phyloP scores from a whole-genome alignment of 2,113 vertebrate species.

The Tylochromis polylepis region DNA sequence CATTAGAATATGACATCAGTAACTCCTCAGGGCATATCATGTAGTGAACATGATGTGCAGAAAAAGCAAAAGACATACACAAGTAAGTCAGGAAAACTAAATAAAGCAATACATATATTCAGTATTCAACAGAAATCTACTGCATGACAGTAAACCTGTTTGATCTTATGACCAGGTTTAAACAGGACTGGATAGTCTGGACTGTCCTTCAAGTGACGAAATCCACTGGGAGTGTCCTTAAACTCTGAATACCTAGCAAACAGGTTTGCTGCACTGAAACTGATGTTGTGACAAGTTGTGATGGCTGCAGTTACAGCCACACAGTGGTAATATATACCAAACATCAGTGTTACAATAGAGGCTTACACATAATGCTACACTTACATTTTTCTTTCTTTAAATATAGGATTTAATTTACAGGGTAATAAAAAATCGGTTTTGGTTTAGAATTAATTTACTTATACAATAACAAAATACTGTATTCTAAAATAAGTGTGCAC shows the following conservation, averaged over 20 bases:
- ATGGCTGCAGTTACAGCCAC: too few species aligned
- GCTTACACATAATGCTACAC: too few species aligned
- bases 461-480: too few species aligned
- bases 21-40: neutral
- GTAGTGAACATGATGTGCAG: neutral
- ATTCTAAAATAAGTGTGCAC: too few species aligned
- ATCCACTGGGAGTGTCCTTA: neutral
- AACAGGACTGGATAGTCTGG: neutral
- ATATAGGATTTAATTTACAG: too few species aligned
- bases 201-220: neutral
- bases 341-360: too few species aligned
- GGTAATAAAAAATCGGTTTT: too few species aligned
- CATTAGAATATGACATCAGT: neutral
- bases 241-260: neutral
- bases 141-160: neutral
- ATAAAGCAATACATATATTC: neutral
- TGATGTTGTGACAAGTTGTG: fast-evolving
- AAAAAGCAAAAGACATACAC: neutral
- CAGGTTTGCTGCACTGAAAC: neutral
- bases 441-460: too few species aligned
- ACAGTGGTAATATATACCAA: too few species aligned
- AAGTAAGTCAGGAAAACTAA: neutral
- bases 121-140: fast-evolving
- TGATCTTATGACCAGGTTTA: neutral
- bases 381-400: too few species aligned